These are phyloP conservation scores for Peromyscus polionotus DNA, from an alignment of 2,113 vertebrate genomes.

Conservation along the genomic window DNA sequence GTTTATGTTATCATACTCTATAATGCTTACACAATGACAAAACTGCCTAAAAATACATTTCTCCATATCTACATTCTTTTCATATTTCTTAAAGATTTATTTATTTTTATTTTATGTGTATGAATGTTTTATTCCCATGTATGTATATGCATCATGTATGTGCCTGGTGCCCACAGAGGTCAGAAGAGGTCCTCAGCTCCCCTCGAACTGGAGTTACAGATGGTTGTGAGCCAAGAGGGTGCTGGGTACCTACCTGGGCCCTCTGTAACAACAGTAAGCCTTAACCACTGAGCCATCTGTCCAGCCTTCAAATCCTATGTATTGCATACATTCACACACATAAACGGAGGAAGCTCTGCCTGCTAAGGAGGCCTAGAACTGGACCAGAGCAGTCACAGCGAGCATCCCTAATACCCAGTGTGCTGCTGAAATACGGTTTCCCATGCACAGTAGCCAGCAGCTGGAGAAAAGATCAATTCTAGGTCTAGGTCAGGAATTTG, in stretches of 20 bases:
- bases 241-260: background rate
- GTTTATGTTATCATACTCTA: background rate
- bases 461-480: background rate
- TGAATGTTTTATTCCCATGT: background rate
- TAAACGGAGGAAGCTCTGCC: background rate
- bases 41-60: background rate
- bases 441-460: background rate
- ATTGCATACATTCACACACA: background rate
- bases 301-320: background rate
- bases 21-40: background rate
- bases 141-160: background rate
- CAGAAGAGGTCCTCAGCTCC: background rate
- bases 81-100: background rate
- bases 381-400: background rate
- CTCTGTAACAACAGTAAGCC: background rate
- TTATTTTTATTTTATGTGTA: background rate
- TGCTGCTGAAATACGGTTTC: background rate
- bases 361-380: constrained; percentile 25
- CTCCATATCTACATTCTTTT: background rate
- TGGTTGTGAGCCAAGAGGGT: background rate
- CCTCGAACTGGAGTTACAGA: background rate
- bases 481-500: background rate
- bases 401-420: background rate
- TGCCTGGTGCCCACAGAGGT: background rate
- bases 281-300: background rate